These are phyloP conservation scores for Heloderma charlesbogerti DNA, from an alignment of 2,113 vertebrate genomes.

Conservation along the genomic window DNA sequence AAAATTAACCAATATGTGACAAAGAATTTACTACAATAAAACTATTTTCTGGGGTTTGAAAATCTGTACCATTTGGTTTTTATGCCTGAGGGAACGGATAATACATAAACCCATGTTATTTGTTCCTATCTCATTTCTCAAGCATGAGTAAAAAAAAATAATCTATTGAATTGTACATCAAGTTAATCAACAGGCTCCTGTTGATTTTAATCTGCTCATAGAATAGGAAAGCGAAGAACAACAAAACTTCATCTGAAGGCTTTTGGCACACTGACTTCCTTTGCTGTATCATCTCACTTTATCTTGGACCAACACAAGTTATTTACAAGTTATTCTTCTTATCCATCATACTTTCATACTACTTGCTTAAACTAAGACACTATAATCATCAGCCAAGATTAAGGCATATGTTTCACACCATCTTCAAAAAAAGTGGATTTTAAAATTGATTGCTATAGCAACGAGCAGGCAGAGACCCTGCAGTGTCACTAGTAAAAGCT, in stretches of 20 bases:
- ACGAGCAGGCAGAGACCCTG: neutral
- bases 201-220: slow-evolving; percentile 40
- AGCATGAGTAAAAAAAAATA: slow-evolving; percentile 19
- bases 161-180: slow-evolving; percentile 51
- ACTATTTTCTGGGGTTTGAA: neutral
- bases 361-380: neutral
- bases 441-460: neutral
- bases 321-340: neutral
- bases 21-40: neutral
- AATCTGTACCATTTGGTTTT: neutral
- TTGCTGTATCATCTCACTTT: neutral
- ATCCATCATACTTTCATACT: neutral
- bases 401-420: neutral
- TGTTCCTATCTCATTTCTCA: slow-evolving; percentile 18
- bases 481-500: neutral
- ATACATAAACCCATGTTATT: slow-evolving; percentile 29
- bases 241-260: slow-evolving; percentile 26
- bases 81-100: slow-evolving; percentile 14
- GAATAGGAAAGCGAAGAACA: slow-evolving; percentile 43
- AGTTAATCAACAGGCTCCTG: slow-evolving; percentile 58
- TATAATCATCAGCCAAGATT: neutral
- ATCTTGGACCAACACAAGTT: neutral
- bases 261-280: neutral
- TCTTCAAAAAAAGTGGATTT: neutral
- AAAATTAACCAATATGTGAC: neutral